Conservation (phyloP, 1,140 invertebrate genomes). For the Probaryconus sp. region DNA sequence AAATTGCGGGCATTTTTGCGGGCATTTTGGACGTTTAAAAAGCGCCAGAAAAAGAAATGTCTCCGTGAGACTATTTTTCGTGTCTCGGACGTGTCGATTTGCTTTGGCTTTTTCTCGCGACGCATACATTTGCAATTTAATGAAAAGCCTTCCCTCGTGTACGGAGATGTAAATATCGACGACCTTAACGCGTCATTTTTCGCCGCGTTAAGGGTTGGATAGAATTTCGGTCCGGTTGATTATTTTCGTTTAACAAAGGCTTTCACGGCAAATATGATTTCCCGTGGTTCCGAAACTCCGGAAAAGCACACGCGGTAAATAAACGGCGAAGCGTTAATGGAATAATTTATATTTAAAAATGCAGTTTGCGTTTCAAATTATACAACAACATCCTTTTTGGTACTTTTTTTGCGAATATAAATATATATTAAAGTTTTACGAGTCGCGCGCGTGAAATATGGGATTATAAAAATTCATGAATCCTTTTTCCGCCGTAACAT, state of each 20-base stretch:
- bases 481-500: conserved; percentile 10
- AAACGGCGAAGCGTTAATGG: conserved; percentile 23
- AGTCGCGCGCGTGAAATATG: conserved; percentile 21
- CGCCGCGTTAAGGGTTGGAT: not conserved
- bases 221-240: conserved; percentile 2
- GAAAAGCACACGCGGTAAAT: conserved; percentile 22
- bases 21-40: conserved; percentile 5
- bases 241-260: conserved; percentile 45
- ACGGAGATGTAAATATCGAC: conserved; percentile 38
- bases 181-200: conserved; percentile 13
- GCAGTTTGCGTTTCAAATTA: not conserved
- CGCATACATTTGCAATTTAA: conserved; percentile 49
- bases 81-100: not conserved
- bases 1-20: conserved; percentile 25
- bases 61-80: conserved; percentile 18
- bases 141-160: conserved; percentile 31
- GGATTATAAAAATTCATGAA: conserved; percentile 47
- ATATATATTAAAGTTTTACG: not conserved
- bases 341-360: conserved; percentile 20
- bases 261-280: conserved; percentile 38
- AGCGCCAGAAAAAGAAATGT: conserved; percentile 13
- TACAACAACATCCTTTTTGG: too few species aligned
- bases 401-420: not conserved
- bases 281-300: not conserved
- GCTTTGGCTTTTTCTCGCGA: conserved; percentile 4